Evolutionary conservation across 2,888 invertebrate genomes (phyloP).

Genomic region (Aleiodes alternator): DNA sequence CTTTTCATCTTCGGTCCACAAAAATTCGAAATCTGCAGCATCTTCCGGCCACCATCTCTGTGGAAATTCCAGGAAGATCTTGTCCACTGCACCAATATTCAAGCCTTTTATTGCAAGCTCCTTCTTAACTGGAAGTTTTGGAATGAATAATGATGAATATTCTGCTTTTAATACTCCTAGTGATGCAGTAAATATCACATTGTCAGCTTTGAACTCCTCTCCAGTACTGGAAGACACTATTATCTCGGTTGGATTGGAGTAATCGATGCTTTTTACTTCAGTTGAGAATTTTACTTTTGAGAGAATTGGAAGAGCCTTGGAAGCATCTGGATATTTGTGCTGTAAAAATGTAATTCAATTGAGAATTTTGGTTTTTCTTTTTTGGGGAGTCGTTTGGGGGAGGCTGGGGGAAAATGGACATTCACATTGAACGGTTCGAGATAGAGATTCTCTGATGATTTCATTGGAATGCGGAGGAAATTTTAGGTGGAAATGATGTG

Average conservation of each 20-base stretch:
- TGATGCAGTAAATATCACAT: conserved; percentile 82
- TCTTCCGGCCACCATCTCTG: conserved; percentile 80
- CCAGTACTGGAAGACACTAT: conserved; percentile 79
- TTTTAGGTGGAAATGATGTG: too few relatives aligned
- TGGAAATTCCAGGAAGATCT: conserved; percentile 83
- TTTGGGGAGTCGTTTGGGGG: not conserved
- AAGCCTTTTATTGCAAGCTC: conserved; percentile 79
- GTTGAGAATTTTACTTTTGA: conserved; percentile 77
- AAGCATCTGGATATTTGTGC: conserved; percentile 77
- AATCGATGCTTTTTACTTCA: conserved; percentile 78
- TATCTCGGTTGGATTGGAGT: conserved; percentile 75
- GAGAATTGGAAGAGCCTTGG: conserved; percentile 73
- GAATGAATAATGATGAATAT: conserved; percentile 78
- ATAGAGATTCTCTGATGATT: too few relatives aligned
- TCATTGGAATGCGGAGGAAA: not conserved
- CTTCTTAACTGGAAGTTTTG: conserved; percentile 78
- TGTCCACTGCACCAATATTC: conserved; percentile 82
- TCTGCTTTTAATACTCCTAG: conserved; percentile 83
- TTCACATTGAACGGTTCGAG: too few relatives aligned
- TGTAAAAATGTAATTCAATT: conserved; percentile 62
- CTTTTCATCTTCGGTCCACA: conserved; percentile 79
- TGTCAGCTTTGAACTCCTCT: conserved; percentile 78
- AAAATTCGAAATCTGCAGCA: conserved; percentile 76
- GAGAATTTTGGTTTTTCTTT: not conserved
- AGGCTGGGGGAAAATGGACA: too few relatives aligned